These are phyloP conservation scores for Porites lobata DNA, from an alignment of 92 coral and sea anemone genomes.

Conservation along the genomic window DNA sequence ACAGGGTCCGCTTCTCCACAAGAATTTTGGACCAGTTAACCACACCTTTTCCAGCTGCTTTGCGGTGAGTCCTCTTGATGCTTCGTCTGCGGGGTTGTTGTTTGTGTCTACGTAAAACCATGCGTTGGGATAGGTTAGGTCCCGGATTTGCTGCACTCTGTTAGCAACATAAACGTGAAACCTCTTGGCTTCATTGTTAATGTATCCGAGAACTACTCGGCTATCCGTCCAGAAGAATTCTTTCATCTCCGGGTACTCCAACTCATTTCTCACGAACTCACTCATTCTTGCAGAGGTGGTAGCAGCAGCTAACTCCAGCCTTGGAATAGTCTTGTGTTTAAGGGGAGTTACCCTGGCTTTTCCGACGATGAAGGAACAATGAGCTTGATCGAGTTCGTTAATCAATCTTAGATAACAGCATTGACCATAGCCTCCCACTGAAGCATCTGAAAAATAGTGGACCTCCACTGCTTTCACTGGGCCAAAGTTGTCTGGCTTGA, in stretches of 20 bases:
- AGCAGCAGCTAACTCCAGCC: conserved; percentile 14
- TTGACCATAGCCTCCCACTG: not conserved
- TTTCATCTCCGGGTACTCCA: not conserved
- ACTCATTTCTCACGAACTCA: not conserved
- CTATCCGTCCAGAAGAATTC: conserved; percentile 6
- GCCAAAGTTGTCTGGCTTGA: too few species aligned
- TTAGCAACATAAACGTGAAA: not conserved
- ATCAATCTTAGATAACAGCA: conserved; percentile 20
- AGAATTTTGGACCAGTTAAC: too few species aligned
- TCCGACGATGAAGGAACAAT: conserved; percentile 25
- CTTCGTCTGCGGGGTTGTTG: not conserved
- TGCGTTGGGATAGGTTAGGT: not conserved
- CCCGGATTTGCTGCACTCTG: not conserved
- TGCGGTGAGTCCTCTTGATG: not conserved
- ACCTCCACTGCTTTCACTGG: too few species aligned
- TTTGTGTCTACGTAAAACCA: conserved; percentile 6
- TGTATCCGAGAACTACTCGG: not conserved
- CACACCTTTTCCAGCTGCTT: not conserved
- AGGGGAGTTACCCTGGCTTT: conserved; percentile 8
- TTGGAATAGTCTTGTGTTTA: conserved; percentile 11
- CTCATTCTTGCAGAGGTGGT: conserved; percentile 34
- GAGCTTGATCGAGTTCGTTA: conserved; percentile 13
- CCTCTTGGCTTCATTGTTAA: not conserved
- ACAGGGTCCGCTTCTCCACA: not conserved
- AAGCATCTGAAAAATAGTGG: conserved; percentile 3